Percentiles rank a stretch among this genome's conserved stretches.
Evolutionary conservation across 2,113 vertebrate genomes (phyloP).

Genomic region (Macaca fascicularis): T2T-MFA8v1.1 NC_088375.1:229606501-229607000

Average conservation of each 20-base stretch:
- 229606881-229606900: background rate
- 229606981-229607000: background rate
- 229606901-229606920: background rate
- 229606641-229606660: background rate
- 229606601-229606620: background rate
- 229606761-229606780: background rate
- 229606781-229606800: background rate
- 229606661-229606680: fast-evolving
- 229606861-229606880: background rate
- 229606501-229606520: no score
- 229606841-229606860: background rate
- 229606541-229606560: background rate
- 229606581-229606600: background rate
- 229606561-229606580: no score
- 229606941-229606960: no score
- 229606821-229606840: background rate
- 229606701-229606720: fast-evolving
- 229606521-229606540: fast-evolving
- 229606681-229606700: background rate
- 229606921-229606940: background rate
- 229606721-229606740: fast-evolving
- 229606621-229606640: background rate
- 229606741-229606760: background rate
- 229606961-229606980: background rate
- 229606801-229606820: background rate